Percentiles rank a stretch among this genome's conserved stretches.
Evolutionary conservation across 2,797 vertebrate genomes (phyloP).

Genomic region (Microctenopoma stevenorrisi): DNA sequence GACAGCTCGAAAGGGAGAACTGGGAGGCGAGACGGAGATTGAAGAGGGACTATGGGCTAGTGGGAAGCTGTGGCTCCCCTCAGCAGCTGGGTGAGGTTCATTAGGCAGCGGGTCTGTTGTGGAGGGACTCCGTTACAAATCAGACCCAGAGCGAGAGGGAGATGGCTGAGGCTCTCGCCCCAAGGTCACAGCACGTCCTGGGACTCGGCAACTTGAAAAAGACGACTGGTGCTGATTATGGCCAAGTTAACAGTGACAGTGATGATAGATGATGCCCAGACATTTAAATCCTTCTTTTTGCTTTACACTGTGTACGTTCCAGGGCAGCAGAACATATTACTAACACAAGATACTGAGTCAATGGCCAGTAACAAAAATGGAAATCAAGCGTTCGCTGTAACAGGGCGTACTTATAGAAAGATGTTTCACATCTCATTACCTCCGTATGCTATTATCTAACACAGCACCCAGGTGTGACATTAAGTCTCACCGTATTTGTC

Average conservation of each 20-base stretch:
- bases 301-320: background rate
- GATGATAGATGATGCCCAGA: constrained; percentile 44
- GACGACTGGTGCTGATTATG: constrained; percentile 39
- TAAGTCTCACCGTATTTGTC: constrained; percentile 24
- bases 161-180: constrained; percentile 21
- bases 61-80: constrained; percentile 59
- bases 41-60: constrained; percentile 66
- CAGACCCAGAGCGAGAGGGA: constrained; percentile 34
- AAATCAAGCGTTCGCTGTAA: constrained; percentile 31
- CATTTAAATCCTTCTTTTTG: background rate
- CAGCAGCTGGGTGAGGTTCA: constrained; percentile 76
- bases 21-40: constrained; percentile 62
- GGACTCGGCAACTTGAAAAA: constrained; percentile 33
- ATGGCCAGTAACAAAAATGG: constrained; percentile 36
- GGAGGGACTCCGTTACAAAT: constrained; percentile 49
- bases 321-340: constrained; percentile 1
- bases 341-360: constrained; percentile 20
- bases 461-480: constrained; percentile 49
- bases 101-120: constrained; percentile 57
- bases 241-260: constrained; percentile 30
- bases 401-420: constrained; percentile 22
- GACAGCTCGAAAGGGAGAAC: constrained; percentile 40
- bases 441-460: constrained; percentile 34
- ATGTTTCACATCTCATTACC: constrained; percentile 64
- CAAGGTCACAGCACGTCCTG: constrained; percentile 57